phyloP scores from a whole-genome alignment of 2,113 vertebrate species.

The Blennius ocellaris region DNA sequence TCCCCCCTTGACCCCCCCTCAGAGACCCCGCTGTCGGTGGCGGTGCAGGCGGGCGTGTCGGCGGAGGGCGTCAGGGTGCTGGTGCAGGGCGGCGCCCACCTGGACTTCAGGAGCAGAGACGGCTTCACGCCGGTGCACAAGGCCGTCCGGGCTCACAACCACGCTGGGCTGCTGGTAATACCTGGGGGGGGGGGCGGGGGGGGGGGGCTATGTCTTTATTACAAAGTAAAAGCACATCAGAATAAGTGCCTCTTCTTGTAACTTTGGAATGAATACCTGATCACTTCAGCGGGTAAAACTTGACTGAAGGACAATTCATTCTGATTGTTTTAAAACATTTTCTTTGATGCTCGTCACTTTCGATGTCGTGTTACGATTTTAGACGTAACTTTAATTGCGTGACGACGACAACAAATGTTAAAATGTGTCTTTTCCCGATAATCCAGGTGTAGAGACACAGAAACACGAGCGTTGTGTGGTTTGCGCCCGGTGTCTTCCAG shows the following conservation, averaged over 20 bases:
- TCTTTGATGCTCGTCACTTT: too few relatives aligned
- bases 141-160: conserved; percentile 89
- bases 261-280: neutral
- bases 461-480: neutral
- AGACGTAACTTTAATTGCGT: too few relatives aligned
- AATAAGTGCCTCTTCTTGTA: too few relatives aligned
- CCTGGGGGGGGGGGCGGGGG: too few relatives aligned
- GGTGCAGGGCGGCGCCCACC: conserved; percentile 90
- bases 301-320: too few relatives aligned
- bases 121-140: conserved; percentile 90
- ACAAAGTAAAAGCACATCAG: conserved; percentile 15
- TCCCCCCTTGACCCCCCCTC: neutral
- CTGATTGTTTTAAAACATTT: too few relatives aligned
- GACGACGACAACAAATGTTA: too few relatives aligned
- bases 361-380: too few relatives aligned
- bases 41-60: conserved; percentile 82
- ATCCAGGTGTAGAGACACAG: too few relatives aligned
- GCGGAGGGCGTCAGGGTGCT: conserved; percentile 88
- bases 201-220: neutral
- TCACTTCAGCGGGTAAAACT: neutral
- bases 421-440: too few relatives aligned
- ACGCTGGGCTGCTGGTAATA: conserved; percentile 87
- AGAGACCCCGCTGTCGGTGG: conserved; percentile 91
- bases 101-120: conserved; percentile 91
- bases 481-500: conserved; percentile 54